Evolutionary conservation across 1,140 invertebrate genomes (phyloP).

Genomic region (Zaprionus capensis): DNA sequence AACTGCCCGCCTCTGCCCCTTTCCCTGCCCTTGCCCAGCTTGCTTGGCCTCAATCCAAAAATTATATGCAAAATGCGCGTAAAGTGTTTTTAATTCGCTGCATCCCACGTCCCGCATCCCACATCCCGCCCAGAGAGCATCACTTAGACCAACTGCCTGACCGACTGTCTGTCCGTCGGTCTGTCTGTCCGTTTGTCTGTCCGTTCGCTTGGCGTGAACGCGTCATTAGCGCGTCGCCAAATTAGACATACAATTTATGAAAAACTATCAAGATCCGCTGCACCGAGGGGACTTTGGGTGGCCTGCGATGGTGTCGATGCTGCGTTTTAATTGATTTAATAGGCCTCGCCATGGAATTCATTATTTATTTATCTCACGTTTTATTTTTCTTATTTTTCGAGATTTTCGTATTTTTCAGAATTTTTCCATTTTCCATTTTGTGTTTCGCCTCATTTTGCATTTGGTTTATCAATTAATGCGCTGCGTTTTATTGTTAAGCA

Average conservation of each 20-base stretch:
- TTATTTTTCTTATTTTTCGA: not conserved
- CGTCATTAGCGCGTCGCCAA: conserved; percentile 53
- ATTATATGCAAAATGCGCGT: conserved; percentile 67
- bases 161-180: not conserved
- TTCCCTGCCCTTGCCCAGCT: conserved; percentile 10
- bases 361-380: conserved; percentile 21
- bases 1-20: conserved; percentile 1
- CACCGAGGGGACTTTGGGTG: conserved; percentile 9
- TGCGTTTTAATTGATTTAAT: conserved; percentile 53
- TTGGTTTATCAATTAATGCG: conserved; percentile 78
- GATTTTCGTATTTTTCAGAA: not conserved
- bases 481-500: conserved; percentile 82
- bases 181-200: not conserved
- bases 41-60: conserved; percentile 66
- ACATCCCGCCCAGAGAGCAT: not conserved
- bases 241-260: conserved; percentile 49
- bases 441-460: conserved; percentile 49
- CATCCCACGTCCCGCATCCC: conserved; percentile 30
- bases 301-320: not conserved
- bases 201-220: conserved; percentile 41
- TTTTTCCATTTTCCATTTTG: conserved; percentile 12
- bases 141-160: not conserved
- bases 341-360: conserved; percentile 19
- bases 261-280: conserved; percentile 40
- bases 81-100: conserved; percentile 75